Conservation (phyloP, 2,797 vertebrate genomes). For the Peromyscus eremicus region DNA sequence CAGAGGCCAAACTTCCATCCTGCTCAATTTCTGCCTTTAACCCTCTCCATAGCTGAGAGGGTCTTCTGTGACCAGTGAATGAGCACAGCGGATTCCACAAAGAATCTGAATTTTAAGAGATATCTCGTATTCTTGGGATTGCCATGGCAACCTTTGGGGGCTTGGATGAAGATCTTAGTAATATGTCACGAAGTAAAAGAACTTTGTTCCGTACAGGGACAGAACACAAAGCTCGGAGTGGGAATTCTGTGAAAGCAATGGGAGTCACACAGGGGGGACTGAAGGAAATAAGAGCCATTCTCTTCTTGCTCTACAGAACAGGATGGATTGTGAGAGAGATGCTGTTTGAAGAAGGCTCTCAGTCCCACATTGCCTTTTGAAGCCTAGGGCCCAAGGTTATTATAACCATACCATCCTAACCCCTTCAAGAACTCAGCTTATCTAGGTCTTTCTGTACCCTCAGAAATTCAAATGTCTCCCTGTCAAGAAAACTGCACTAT, state of each 20-base stretch:
- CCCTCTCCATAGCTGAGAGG: neutral
- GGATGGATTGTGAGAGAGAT: neutral
- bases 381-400: neutral
- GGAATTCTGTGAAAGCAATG: neutral
- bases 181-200: neutral
- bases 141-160: neutral
- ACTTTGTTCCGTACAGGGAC: neutral
- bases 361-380: neutral
- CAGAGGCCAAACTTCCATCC: neutral
- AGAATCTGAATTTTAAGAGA: conserved; percentile 42
- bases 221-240: neutral
- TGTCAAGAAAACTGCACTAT: neutral
- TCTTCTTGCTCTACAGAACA: neutral
- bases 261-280: neutral
- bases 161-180: neutral
- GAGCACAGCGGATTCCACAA: neutral
- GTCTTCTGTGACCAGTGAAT: conserved; percentile 49
- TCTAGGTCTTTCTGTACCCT: neutral
- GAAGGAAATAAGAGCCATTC: neutral
- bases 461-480: neutral
- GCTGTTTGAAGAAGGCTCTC: neutral
- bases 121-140: conserved; percentile 1
- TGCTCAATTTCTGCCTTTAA: conserved; percentile 51
- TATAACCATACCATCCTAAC: neutral
- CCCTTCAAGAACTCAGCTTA: neutral